Base-by-base conservation (phyloP, 2,113 vertebrate genomes). In the Peucedramus taeniatus region DNA sequence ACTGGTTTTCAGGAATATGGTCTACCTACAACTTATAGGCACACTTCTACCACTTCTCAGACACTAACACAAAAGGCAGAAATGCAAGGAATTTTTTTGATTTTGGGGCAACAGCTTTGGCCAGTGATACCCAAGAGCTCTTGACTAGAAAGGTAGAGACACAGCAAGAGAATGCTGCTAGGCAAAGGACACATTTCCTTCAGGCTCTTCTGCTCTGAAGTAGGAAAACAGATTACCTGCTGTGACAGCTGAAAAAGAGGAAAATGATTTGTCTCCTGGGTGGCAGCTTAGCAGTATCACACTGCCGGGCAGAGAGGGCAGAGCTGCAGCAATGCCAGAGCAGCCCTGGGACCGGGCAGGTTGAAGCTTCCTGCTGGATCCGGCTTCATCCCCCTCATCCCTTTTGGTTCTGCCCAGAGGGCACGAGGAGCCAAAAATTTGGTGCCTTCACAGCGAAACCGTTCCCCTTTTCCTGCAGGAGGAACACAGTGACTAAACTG, bases 391-490 rank as follows among this genome's bases (percentile, higher is more conserved):
- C 35, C 2, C 7, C 54, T 6, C 31, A 26, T 6, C 17, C 1
- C 17, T 54, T 37, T 7, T 19, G 59, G 3, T 53, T 44, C 81
- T 57, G n/a, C 64, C 22, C 64, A 94, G 90, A 91, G 74, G 64
- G 60, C 74, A 78, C 4, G 28, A 87, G 42, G 66, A 87, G 26
- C 59, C 64, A 84, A 74, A 74, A 87, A 13, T 81, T 83, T 24
- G 33, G 15, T n/a, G 72, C 11, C 6, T 87, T 18, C 27, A 1
- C 15, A 9, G 21, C 0, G 1, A 19, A 47, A 33, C 2, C 0
- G 0, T 30, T 80, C 40, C 22, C 16, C 6, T 24, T 69, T 70
- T 35, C 40, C 51, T 49, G 1, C 16, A 22, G 47, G 28, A 30
- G 33, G 39, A 66, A 8, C 16, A 40, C 33, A 35, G 39, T 2